phyloP scores from a whole-genome alignment of 2,113 vertebrate species.

The Pyxicephalus adspersus region DNA sequence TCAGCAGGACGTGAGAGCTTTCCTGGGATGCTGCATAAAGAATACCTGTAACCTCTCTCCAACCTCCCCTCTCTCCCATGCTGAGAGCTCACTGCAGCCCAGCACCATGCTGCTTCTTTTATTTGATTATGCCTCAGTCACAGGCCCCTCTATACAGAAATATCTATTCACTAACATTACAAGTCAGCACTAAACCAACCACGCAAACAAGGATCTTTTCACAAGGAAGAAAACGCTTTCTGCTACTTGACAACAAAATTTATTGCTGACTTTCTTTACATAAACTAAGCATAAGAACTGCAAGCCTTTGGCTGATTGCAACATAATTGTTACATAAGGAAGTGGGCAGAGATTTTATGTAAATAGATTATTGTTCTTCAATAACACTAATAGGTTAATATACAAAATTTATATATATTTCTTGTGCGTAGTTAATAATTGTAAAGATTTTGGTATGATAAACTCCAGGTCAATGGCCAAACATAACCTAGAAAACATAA shows the following conservation, averaged over 20 bases:
- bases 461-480: too few relatives aligned
- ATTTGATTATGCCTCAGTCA: slow-evolving; percentile 82
- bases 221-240: not conserved
- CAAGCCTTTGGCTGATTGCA: not conserved
- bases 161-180: slow-evolving; percentile 46
- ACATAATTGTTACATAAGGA: too few relatives aligned
- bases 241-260: not conserved
- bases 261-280: not conserved
- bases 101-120: slow-evolving; percentile 83
- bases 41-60: slow-evolving; percentile 82
- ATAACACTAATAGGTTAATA: too few relatives aligned
- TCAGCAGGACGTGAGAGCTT: slow-evolving; percentile 82
- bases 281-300: not conserved
- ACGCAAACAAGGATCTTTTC: slow-evolving; percentile 53
- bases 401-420: too few relatives aligned
- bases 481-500: too few relatives aligned
- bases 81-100: slow-evolving; percentile 77
- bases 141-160: slow-evolving; percentile 63
- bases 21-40: slow-evolving; percentile 82
- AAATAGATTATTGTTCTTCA: too few relatives aligned
- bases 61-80: slow-evolving; percentile 72
- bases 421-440: too few relatives aligned
- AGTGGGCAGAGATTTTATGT: too few relatives aligned
- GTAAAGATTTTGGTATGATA: too few relatives aligned
- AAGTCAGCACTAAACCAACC: slow-evolving; percentile 60